A percentile compares a stretch with the other conserved stretches of the same genome.
Conservation (phyloP, 1,140 invertebrate genomes). For the Halyomorpha halys region DNA sequence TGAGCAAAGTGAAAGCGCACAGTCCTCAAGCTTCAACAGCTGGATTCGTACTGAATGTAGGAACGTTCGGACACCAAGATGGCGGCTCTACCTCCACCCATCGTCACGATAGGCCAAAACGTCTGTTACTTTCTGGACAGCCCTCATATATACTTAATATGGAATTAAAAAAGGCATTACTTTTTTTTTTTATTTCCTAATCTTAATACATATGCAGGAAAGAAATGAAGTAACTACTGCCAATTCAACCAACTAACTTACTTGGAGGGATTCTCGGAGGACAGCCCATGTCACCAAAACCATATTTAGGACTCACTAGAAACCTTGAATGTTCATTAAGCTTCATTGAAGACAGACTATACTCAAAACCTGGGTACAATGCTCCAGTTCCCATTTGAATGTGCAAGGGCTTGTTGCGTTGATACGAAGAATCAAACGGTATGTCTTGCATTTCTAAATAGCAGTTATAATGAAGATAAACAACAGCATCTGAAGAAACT, state of each 20-base stretch:
- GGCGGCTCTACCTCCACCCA: too few relatives aligned
- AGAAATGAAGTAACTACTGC: too few relatives aligned
- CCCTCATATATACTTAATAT: too few relatives aligned
- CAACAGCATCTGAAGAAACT: constrained; percentile 44
- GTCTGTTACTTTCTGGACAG: too few relatives aligned
- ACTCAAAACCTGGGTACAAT: constrained; percentile 53
- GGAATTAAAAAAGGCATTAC: too few relatives aligned
- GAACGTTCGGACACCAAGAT: too few relatives aligned
- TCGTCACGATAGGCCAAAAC: too few relatives aligned
- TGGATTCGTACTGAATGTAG: too few relatives aligned
- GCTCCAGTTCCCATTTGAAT: constrained; percentile 40
- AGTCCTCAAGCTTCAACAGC: too few relatives aligned
- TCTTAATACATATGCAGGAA: too few relatives aligned
- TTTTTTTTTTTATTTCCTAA: too few relatives aligned
- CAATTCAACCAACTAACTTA: constrained; percentile 7
- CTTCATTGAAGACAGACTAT: constrained; percentile 51
- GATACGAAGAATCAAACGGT: constrained; percentile 59
- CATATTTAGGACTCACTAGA: constrained; percentile 51
- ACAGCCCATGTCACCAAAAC: constrained; percentile 52
- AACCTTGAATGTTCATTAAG: constrained; percentile 55
- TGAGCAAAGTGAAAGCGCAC: too few relatives aligned
- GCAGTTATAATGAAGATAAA: constrained; percentile 55
- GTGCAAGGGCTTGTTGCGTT: constrained; percentile 37
- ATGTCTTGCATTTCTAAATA: constrained; percentile 56
- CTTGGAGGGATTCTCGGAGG: constrained; percentile 48